Conservation (phyloP, 2,797 vertebrate genomes). For the Discoglossus pictus region DNA sequence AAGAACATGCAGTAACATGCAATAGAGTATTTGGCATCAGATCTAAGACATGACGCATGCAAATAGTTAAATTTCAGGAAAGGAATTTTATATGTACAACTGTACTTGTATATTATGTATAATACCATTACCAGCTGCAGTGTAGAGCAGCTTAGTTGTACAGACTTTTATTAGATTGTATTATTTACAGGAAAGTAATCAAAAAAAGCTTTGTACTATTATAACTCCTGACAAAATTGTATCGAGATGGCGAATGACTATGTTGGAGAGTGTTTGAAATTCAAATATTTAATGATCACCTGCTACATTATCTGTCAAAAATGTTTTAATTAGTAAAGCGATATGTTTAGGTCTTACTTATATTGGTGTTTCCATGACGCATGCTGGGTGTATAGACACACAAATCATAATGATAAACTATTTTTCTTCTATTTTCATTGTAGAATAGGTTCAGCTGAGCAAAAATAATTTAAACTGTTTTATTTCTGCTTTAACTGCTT, state of each 20-base stretch:
- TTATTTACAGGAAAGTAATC: background rate
- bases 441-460: constrained; percentile 3
- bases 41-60: too few relatives aligned
- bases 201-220: background rate
- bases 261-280: background rate
- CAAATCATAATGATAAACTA: constrained; percentile 13
- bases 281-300: constrained; percentile 25
- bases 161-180: background rate
- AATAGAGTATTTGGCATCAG: too few relatives aligned
- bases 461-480: background rate
- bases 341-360: constrained; percentile 28
- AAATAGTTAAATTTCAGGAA: too few relatives aligned
- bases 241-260: background rate
- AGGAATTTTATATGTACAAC: too few relatives aligned
- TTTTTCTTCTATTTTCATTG: background rate
- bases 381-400: constrained; percentile 1
- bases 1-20: too few relatives aligned
- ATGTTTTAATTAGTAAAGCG: constrained; percentile 27
- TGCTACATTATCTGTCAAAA: constrained; percentile 2
- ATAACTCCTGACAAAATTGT: background rate
- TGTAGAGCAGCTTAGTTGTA: too few relatives aligned
- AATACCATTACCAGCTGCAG: too few relatives aligned
- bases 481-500: constrained; percentile 4
- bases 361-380: constrained; percentile 27
- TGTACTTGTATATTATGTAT: too few relatives aligned